Conservation (phyloP, 2,888 invertebrate genomes). For the Tenthredo livida region DNA sequence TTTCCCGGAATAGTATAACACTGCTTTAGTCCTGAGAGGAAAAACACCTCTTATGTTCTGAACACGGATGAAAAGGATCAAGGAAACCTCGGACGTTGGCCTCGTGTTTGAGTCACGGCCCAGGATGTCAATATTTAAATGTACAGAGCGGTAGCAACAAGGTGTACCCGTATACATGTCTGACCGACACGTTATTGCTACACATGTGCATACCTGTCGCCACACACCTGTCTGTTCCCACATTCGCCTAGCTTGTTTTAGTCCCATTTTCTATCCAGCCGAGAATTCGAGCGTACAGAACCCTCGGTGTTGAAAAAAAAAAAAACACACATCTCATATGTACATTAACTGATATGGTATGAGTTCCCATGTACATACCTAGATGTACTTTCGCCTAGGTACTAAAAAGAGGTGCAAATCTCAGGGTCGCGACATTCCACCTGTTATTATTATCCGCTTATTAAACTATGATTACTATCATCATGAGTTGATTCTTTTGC, state of each 20-base stretch:
- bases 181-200: slow-evolving; percentile 1
- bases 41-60: background rate
- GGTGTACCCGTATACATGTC: background rate
- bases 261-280: background rate
- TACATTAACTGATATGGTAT: slow-evolving; percentile 3
- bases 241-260: background rate
- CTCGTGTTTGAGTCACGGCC: slow-evolving; percentile 39
- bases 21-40: background rate
- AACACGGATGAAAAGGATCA: background rate
- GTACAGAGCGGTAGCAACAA: slow-evolving; percentile 6
- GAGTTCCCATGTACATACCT: background rate
- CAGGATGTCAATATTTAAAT: slow-evolving; percentile 43
- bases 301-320: background rate
- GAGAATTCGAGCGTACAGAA: background rate
- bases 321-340: background rate
- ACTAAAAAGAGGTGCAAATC: slow-evolving; percentile 29
- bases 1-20: background rate
- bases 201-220: background rate
- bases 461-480: slow-evolving; percentile 12
- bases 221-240: background rate
- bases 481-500: background rate
- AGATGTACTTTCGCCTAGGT: background rate
- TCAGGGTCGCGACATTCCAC: slow-evolving; percentile 19
- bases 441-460: background rate
- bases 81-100: background rate